Conservation (phyloP, 2,797 vertebrate genomes). For the Meriones psammophilus region DNA sequence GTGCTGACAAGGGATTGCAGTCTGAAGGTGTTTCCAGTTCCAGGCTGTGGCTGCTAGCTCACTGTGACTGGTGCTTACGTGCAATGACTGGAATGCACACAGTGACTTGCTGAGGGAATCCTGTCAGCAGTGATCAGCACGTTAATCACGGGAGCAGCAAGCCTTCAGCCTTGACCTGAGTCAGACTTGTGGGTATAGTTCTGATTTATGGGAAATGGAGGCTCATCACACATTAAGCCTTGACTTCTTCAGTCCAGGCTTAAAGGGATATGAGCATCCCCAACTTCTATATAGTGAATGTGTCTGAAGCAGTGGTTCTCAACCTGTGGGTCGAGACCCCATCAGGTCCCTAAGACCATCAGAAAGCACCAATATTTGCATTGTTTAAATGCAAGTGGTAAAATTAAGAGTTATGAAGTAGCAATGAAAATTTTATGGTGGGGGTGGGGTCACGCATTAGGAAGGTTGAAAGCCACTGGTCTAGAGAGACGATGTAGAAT, state of each 20-base stretch:
- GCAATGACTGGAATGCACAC: not conserved
- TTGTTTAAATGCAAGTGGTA: no score
- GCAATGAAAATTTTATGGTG: not conserved
- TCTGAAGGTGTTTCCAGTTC: no score
- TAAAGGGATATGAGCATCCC: not conserved
- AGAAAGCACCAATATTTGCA: no score
- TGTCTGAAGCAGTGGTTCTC: not conserved
- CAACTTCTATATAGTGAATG: not conserved
- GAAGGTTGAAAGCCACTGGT: not conserved
- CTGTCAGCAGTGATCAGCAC: not conserved
- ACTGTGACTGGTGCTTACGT: not conserved
- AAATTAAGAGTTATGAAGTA: not conserved
- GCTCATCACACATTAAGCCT: not conserved
- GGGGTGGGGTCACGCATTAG: not conserved
- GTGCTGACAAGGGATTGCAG: fast-evolving
- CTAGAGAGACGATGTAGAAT: not conserved
- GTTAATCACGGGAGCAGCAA: not conserved
- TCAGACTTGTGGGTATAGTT: not conserved
- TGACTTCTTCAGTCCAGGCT: not conserved
- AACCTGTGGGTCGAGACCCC: not conserved
- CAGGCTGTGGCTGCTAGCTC: not conserved
- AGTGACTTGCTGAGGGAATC: not conserved
- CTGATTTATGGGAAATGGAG: not conserved
- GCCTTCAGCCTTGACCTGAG: not conserved
- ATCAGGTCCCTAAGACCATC: not conserved